Base-by-base conservation (phyloP, 1,140 invertebrate genomes). In the Drosophila kanapiae region DNA sequence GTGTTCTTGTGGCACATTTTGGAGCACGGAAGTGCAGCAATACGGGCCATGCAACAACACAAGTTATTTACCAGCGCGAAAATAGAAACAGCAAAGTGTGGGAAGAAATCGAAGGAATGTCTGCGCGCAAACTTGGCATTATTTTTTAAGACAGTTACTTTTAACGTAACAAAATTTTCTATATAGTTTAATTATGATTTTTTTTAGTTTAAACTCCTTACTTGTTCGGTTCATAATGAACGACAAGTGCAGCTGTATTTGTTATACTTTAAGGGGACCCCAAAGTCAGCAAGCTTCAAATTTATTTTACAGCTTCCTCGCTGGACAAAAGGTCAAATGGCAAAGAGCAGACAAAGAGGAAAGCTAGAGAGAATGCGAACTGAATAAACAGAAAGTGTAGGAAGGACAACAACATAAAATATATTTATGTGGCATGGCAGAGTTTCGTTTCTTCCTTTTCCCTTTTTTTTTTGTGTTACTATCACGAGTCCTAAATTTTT, bases 381-480 rank as follows among this genome's bases (percentile, higher is more conserved):
- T 71, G 54, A 72, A 59, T 60, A 74, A 78, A 59, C 72, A 61
- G 64, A 77, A 83, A 78, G 80, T 71, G 80, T 74, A 64, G 76
- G 71, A 87, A 88, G 74, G 80, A 80, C 64, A 83, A 75, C 72
- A 84, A 65, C 72, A 87, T 87, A 88, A 84, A 87, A 88, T 78
- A 84, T 87, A 87, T 87, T 84, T 87, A 84, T 87, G 85, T 87
- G 74, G 60, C 77, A 77, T 79, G 68, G 84, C 80, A 90, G 74
- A 72, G 70, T 29, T 59, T 37, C 54, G 27, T 49, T 29, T 37
- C 11, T 72, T 51, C n/a, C 11, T 65, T 29, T 56, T 23, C 10
- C 8, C 23, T 23, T 48, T 48, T 47, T 45, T 62, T 31, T 80
- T 68, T 87, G 69, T 88, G 77, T 61, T 75, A 71, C 76, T 77